Conservation (phyloP, 2,797 vertebrate species). For the Leptatherina wallacei region DNA sequence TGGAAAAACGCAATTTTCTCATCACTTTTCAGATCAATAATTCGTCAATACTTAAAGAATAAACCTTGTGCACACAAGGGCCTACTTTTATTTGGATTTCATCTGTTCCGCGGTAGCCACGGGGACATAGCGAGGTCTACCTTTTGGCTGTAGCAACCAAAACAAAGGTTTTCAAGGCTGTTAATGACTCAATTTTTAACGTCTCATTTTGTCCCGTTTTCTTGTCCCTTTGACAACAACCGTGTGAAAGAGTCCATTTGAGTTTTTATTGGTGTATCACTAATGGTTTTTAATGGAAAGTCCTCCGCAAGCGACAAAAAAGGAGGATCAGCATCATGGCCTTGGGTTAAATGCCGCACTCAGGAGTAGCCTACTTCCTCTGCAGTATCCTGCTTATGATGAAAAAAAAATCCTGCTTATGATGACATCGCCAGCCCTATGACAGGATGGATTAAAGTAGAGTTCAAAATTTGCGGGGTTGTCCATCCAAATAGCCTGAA, state of each 20-base stretch:
- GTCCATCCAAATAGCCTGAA: background rate
- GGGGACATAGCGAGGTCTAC: slow-evolving; percentile 18
- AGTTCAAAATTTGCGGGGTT: slow-evolving; percentile 1
- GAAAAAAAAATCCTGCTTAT: too few relatives aligned
- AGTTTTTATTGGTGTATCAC: background rate
- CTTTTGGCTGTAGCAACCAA: background rate
- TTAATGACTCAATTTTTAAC: background rate
- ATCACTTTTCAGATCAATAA: background rate
- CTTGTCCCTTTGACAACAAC: background rate
- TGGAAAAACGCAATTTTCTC: background rate
- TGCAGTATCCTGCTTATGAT: slow-evolving; percentile 63
- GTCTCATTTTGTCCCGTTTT: background rate
- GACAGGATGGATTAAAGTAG: slow-evolving; percentile 11
- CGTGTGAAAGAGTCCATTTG: background rate
- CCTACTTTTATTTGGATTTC: background rate
- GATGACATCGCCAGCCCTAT: slow-evolving; percentile 21
- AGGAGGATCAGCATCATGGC: slow-evolving; percentile 64
- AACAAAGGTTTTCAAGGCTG: background rate
- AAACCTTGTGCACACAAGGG: background rate
- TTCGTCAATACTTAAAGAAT: background rate
- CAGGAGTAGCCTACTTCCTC: slow-evolving; percentile 54
- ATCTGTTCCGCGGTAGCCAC: background rate
- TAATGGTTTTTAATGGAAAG: background rate
- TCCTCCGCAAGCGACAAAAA: slow-evolving; percentile 8
- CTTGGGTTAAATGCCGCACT: slow-evolving; percentile 68